Conservation (phyloP, 2,113 vertebrate species). For the Todiramphus chloris region DNA sequence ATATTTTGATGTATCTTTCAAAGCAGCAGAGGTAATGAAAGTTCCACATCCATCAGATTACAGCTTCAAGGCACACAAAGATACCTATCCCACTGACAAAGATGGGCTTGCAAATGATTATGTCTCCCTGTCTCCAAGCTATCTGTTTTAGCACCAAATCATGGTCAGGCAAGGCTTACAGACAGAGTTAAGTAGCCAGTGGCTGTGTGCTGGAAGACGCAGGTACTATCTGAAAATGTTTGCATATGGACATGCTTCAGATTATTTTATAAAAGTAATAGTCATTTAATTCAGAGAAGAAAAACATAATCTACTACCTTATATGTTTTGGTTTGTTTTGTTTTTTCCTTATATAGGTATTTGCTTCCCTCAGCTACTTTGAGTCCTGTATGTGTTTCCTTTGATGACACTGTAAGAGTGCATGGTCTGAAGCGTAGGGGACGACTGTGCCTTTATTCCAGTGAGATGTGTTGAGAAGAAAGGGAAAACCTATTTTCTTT, state of each 20-base stretch:
- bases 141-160: background rate
- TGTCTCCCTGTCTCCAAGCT: background rate
- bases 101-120: background rate
- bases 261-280: background rate
- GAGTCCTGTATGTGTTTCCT: background rate
- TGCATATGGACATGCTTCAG: background rate
- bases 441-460: background rate
- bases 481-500: background rate
- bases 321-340: background rate
- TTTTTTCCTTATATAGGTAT: background rate
- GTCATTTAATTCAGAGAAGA: background rate
- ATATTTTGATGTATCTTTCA: background rate
- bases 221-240: background rate
- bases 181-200: background rate
- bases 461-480: background rate
- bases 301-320: background rate
- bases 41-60: background rate
- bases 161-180: background rate
- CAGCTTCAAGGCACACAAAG: background rate
- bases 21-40: background rate
- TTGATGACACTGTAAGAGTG: fast-evolving
- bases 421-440: background rate
- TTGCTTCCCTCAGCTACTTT: background rate
- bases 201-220: background rate
- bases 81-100: background rate